Evolutionary conservation across 1,140 invertebrate genomes (phyloP), one percentile per base, ranked within the genome.

Genomic region (Mactra quadrangularis): DNA sequence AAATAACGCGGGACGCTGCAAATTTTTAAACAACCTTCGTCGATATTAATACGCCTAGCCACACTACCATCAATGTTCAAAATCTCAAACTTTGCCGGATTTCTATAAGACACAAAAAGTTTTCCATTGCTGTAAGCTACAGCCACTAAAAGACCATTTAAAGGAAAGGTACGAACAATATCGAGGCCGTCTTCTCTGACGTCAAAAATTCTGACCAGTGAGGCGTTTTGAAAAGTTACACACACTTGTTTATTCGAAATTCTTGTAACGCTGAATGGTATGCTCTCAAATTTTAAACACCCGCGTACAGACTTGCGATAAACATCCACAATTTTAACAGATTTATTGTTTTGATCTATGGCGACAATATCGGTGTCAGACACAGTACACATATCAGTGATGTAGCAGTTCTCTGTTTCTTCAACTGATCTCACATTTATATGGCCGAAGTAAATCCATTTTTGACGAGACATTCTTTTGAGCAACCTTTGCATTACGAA

Each of bases 61-160:
- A 66, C 25, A 27, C 9, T 38, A 9, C 62, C 62, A 41, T 33
- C 45, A 22, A 45, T 7, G 19, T 47, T 33, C 6, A 66, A 22
- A 25, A 66, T 66, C 38, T 66, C 33, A 47, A 66, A 66, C 15
- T 47, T 45, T 2, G 27, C 15, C 25, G 62, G 62, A 11, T 66
- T 25, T 3, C 22, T 22, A 19, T 41, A 66, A 1, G 62, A 66
- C 7, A 66, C 62, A 47, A 22, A 66, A 41, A 45, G 41, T 47
- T 47, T 45, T 11, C 38, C 38, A 47, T 47, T 47, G 13, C 13
- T 47, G 7, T 17, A 25, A 2, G 31, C 25, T 15, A 50, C 27
- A 17, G 7, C 62, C 22, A 25, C 17, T 22, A 33, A 45, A 13
- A 45, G 1, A 41, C 22, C 62, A 22, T 22, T 47, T 2, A 29